Conservation (phyloP, 2,888 invertebrate species). For the Drosophila pseudotakahashii region DNA sequence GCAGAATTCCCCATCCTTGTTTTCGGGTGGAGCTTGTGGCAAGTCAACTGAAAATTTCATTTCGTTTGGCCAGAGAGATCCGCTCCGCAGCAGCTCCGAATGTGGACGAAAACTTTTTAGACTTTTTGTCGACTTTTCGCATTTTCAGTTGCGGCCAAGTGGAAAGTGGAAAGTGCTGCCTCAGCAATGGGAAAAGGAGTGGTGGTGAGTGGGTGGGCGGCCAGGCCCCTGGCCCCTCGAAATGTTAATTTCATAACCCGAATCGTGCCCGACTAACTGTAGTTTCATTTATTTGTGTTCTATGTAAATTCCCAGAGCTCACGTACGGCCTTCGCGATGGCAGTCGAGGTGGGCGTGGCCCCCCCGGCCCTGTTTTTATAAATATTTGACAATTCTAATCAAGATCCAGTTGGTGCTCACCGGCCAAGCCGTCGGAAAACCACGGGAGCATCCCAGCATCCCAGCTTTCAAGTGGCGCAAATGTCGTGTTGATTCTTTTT, state of each 20-base stretch:
- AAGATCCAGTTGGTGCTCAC: constrained; percentile 76
- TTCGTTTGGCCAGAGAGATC: constrained; percentile 61
- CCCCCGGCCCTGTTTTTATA: constrained; percentile 74
- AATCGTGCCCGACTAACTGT: constrained; percentile 75
- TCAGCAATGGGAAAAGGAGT: constrained; percentile 53
- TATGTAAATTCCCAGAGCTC: constrained; percentile 74
- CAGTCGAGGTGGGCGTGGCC: constrained; percentile 39
- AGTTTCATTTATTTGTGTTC: constrained; percentile 77
- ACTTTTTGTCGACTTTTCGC: constrained; percentile 81
- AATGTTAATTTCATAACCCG: constrained; percentile 81
- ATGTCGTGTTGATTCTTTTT: constrained; percentile 82
- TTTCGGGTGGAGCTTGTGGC: constrained; percentile 44
- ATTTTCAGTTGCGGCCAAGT: constrained; percentile 71
- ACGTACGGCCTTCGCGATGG: constrained; percentile 30
- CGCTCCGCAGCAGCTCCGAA: constrained; percentile 40
- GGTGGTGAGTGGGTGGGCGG: neutral
- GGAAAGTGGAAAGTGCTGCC: constrained; percentile 72
- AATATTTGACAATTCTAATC: constrained; percentile 84
- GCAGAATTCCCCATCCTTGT: constrained; percentile 51
- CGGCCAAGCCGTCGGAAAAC: constrained; percentile 4
- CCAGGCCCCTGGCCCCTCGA: constrained; percentile 29
- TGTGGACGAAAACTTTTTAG: constrained; percentile 73
- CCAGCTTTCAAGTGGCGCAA: constrained; percentile 55
- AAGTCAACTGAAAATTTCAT: constrained; percentile 79
- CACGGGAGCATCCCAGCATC: constrained; percentile 19